These are phyloP conservation scores for Varanus salvator DNA, from an alignment of 2,113 vertebrate species.

Conservation along the genomic window DNA sequence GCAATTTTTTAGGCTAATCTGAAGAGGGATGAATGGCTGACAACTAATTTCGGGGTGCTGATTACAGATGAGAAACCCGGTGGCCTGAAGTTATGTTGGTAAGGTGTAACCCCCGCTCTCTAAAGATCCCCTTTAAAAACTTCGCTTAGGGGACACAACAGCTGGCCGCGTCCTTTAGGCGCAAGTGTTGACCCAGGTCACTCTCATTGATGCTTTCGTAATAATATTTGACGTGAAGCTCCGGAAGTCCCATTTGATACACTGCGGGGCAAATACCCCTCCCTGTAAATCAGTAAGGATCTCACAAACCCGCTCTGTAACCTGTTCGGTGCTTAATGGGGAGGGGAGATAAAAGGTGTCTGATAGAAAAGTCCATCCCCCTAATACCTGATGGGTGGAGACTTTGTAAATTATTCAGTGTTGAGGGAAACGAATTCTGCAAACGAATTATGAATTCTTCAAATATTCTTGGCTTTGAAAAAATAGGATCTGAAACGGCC, in stretches of 20 bases:
- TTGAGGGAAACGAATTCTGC: not conserved
- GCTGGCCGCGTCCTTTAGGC: not conserved
- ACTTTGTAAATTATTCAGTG: not conserved
- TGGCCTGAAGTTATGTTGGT: not conserved
- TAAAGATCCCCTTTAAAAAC: not conserved
- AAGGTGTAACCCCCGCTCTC: not conserved
- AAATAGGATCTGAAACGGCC: not conserved
- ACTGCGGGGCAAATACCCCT: not conserved
- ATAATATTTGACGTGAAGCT: not conserved
- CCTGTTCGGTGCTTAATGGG: not conserved
- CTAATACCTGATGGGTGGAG: no score
- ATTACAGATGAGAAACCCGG: not conserved
- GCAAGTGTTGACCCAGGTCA: no score
- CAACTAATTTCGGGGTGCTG: not conserved
- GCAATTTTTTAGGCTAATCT: not conserved
- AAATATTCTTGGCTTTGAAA: not conserved
- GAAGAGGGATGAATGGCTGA: not conserved
- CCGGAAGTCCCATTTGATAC: not conserved
- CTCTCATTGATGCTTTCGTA: not conserved
- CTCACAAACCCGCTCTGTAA: not conserved
- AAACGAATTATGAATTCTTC: not conserved
- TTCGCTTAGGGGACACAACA: not conserved
- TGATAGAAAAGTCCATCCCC: not conserved
- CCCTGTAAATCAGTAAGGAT: no score
- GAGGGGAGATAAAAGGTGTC: not conserved